phyloP scores from a whole-genome alignment of 2,888 invertebrate species.

The Lathronympha strigana region DNA sequence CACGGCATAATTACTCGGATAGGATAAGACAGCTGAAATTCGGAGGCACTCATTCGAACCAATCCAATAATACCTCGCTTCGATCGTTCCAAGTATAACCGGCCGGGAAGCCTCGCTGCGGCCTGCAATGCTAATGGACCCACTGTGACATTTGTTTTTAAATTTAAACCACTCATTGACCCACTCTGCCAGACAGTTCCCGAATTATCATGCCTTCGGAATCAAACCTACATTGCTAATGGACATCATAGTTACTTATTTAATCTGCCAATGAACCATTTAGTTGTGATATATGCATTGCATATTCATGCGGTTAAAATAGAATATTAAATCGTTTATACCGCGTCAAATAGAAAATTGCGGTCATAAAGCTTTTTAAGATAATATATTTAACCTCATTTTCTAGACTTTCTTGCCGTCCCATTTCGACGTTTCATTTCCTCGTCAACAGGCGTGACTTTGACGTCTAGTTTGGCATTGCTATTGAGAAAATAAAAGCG shows the following conservation, averaged over 20 bases:
- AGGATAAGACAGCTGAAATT: slow-evolving; percentile 63
- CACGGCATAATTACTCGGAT: slow-evolving; percentile 51
- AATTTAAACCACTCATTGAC: slow-evolving; percentile 72
- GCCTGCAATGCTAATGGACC: slow-evolving; percentile 77
- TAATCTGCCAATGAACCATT: slow-evolving; percentile 27
- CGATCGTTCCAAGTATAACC: slow-evolving; percentile 78
- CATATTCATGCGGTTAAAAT: slow-evolving; percentile 9
- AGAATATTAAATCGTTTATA: slow-evolving; percentile 23
- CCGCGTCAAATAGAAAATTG: slow-evolving; percentile 21
- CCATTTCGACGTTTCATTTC: slow-evolving; percentile 16
- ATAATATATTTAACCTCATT: neutral
- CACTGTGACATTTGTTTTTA: slow-evolving; percentile 73
- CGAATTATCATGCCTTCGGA: slow-evolving; percentile 59
- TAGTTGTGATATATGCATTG: slow-evolving; percentile 10
- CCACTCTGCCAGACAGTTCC: slow-evolving; percentile 68
- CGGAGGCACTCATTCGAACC: slow-evolving; percentile 64
- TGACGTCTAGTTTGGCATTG: slow-evolving; percentile 24
- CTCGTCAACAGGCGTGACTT: slow-evolving; percentile 9
- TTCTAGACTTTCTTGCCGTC: slow-evolving; percentile 9
- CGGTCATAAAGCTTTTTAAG: slow-evolving; percentile 22
- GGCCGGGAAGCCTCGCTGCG: slow-evolving; percentile 64
- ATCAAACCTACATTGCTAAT: slow-evolving; percentile 46
- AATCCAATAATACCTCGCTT: slow-evolving; percentile 77
- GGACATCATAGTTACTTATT: slow-evolving; percentile 26
- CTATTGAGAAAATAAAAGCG: slow-evolving; percentile 29